Percentiles rank a stretch among this genome's conserved stretches.
Conservation (phyloP, 2,888 invertebrate genomes). For the Eumacrocentrus americanus region DNA sequence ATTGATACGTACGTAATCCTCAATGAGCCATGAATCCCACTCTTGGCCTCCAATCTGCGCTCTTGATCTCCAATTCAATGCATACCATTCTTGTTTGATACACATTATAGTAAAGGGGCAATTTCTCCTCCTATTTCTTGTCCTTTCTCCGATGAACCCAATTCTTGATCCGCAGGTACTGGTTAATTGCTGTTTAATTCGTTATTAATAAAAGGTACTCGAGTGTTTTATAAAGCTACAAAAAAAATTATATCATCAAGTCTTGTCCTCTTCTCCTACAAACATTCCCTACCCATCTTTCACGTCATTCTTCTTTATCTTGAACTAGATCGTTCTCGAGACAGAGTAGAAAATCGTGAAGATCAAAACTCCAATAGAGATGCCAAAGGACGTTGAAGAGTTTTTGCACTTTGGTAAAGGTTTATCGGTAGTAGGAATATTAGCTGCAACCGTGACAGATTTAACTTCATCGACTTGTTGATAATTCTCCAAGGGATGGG, state of each 20-base stretch:
- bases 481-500: conserved; percentile 40
- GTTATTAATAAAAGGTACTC: conserved; percentile 14
- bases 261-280: conserved; percentile 1
- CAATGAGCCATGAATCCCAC: conserved; percentile 20
- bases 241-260: conserved; percentile 10
- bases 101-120: no score
- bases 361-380: conserved; percentile 19
- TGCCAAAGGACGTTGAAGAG: conserved; percentile 23
- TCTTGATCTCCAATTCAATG: not conserved
- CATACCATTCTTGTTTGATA: no score
- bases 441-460: conserved; percentile 17
- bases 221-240: conserved; percentile 14
- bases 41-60: not conserved
- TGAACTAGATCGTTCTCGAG: not conserved
- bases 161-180: conserved; percentile 24
- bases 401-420: conserved; percentile 27
- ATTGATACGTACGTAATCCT: conserved; percentile 19
- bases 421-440: conserved; percentile 30
- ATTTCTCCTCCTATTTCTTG: no score
- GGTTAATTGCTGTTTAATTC: conserved; percentile 8
- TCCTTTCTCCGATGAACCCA: not conserved
- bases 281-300: not conserved
- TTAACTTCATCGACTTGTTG: conserved; percentile 33
- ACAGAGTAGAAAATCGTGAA: conserved; percentile 25
- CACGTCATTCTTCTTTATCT: no score